phyloP scores from a whole-genome alignment of 2,113 vertebrate genomes.

The Callospermophilus lateralis region DNA sequence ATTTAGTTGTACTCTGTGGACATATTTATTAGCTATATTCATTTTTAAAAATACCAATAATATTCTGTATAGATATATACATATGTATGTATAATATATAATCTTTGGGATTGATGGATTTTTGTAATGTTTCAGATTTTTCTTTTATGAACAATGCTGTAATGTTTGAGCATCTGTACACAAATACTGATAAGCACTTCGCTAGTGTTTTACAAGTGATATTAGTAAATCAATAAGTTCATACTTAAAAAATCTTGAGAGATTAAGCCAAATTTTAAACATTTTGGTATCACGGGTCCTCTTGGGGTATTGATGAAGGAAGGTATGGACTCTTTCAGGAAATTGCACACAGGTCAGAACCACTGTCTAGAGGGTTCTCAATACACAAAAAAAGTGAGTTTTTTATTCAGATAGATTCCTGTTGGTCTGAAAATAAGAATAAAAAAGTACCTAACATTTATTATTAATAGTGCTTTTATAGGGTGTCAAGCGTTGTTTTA shows the following conservation, averaged over 20 bases:
- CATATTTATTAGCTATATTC: neutral
- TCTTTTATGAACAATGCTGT: neutral
- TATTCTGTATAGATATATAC: neutral
- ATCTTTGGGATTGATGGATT: neutral
- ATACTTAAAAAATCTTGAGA: neutral
- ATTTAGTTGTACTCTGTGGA: slow-evolving; percentile 5
- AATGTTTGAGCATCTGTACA: neutral
- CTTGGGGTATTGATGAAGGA: neutral
- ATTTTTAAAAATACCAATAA: neutral
- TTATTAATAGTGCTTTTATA: neutral
- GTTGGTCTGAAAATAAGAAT: neutral
- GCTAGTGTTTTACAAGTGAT: neutral
- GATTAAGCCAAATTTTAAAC: slow-evolving; percentile 9
- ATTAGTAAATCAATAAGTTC: neutral
- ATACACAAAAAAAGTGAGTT: neutral
- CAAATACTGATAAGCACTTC: neutral
- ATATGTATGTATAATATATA: no score
- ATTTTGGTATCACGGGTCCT: neutral
- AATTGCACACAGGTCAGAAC: neutral
- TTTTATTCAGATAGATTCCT: neutral
- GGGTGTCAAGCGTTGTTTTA: neutral
- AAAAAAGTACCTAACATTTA: neutral
- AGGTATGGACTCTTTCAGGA: neutral
- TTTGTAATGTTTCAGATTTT: neutral
- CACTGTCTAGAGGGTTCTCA: neutral